Evolutionary conservation across 2,888 invertebrate genomes (phyloP).

Genomic region (Stenotaenia linearis): DNA sequence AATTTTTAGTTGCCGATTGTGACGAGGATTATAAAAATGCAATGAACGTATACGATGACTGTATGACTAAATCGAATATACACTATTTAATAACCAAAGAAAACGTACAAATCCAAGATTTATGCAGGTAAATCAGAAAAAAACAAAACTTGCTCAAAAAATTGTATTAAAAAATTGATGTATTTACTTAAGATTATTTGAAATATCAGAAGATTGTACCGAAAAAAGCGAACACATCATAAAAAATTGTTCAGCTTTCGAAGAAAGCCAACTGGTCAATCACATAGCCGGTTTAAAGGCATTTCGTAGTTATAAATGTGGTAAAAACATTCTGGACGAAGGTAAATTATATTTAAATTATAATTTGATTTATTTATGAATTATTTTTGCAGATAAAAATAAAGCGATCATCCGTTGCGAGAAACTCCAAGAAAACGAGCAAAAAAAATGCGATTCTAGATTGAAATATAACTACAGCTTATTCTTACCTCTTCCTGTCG

Average conservation of each 20-base stretch:
- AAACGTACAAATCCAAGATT: background rate
- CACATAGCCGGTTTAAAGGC: background rate
- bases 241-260: background rate
- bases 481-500: background rate
- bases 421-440: no score
- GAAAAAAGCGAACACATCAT: background rate
- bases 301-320: background rate
- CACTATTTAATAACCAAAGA: background rate
- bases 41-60: background rate
- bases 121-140: background rate
- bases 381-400: no score
- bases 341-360: no score
- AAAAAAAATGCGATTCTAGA: background rate
- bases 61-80: background rate
- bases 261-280: background rate
- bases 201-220: background rate
- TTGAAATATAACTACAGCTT: background rate
- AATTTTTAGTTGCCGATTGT: no score
- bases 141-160: no score
- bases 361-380: no score
- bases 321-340: background rate
- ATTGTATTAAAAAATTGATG: no score
- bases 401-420: background rate
- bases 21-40: no score
- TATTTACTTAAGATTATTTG: background rate